Percentiles rank a stretch among this genome's conserved stretches.
phyloP scores from a whole-genome alignment of 2,888 invertebrate species.

The Muscina levida region DNA sequence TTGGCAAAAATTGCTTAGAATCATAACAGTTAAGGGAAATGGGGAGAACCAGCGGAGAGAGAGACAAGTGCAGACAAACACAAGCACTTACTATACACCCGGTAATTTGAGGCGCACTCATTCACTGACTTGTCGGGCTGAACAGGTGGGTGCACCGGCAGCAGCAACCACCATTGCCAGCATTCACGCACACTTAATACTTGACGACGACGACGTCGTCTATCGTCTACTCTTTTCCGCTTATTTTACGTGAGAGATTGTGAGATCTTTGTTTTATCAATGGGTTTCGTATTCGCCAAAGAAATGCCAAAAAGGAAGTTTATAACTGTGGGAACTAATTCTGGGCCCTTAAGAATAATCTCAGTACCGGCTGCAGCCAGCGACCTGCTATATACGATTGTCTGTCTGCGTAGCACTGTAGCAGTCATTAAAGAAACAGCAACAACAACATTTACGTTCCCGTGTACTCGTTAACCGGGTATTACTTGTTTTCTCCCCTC shows the following conservation, averaged over 20 bases:
- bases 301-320: conserved; percentile 63
- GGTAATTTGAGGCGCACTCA: conserved; percentile 30
- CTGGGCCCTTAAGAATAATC: conserved; percentile 61
- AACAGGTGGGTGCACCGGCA: conserved; percentile 69
- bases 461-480: conserved; percentile 54
- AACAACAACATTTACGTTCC: too few relatives aligned
- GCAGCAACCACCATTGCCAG: conserved; percentile 45
- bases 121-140: not conserved
- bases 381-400: not conserved
- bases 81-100: conserved; percentile 13
- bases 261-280: conserved; percentile 15
- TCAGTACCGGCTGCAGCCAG: conserved; percentile 34
- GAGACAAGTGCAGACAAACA: not conserved
- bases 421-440: not conserved
- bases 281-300: conserved; percentile 37
- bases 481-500: conserved; percentile 55
- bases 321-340: conserved; percentile 64
- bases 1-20: not conserved
- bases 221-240: conserved; percentile 22
- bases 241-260: too few relatives aligned
- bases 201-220: not conserved
- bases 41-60: too few relatives aligned
- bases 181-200: not conserved
- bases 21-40: too few relatives aligned
- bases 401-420: not conserved